Percentiles rank a stretch among this genome's conserved stretches.
Conservation (phyloP, 2,113 vertebrate species). For the Corvus moneduloides region DNA sequence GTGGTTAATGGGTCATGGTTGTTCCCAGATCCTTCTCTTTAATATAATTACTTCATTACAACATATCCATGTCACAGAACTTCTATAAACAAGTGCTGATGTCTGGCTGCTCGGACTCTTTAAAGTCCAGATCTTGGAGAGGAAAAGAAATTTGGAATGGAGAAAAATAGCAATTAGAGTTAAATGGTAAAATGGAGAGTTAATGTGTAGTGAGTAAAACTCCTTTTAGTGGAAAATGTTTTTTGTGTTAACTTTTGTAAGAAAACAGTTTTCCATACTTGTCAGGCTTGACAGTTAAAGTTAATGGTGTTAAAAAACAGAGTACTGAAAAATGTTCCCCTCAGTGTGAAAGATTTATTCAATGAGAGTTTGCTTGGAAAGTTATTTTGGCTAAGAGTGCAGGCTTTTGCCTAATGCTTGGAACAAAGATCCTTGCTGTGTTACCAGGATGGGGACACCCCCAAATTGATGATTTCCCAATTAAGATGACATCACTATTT, state of each 20-base stretch:
- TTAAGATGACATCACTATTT: constrained; percentile 25
- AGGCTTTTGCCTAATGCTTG: not conserved
- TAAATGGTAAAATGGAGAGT: constrained; percentile 30
- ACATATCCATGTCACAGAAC: not conserved
- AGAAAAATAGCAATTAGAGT: constrained; percentile 33
- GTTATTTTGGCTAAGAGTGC: constrained; percentile 15
- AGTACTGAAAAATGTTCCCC: constrained; percentile 53
- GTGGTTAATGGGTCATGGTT: not conserved
- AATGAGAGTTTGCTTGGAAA: constrained; percentile 29
- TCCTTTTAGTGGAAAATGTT: constrained; percentile 46
- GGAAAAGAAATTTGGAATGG: not conserved
- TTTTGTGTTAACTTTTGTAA: constrained; percentile 55
- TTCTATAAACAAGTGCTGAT: not conserved
- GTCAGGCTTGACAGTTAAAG: constrained; percentile 67
- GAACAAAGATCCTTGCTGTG: constrained; percentile 45
- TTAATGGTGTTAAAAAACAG: constrained; percentile 65
- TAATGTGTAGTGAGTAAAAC: not conserved
- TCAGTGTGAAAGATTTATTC: constrained; percentile 51
- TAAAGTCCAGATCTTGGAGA: constrained; percentile 20
- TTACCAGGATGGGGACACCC: not conserved
- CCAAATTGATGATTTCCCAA: not conserved
- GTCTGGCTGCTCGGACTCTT: not conserved
- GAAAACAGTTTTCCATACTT: constrained; percentile 62
- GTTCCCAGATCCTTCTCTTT: constrained; percentile 28
- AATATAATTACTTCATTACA: constrained; percentile 17